phyloP scores from a whole-genome alignment of 2,888 invertebrate species.

The Tricholauxania praeusta region DNA sequence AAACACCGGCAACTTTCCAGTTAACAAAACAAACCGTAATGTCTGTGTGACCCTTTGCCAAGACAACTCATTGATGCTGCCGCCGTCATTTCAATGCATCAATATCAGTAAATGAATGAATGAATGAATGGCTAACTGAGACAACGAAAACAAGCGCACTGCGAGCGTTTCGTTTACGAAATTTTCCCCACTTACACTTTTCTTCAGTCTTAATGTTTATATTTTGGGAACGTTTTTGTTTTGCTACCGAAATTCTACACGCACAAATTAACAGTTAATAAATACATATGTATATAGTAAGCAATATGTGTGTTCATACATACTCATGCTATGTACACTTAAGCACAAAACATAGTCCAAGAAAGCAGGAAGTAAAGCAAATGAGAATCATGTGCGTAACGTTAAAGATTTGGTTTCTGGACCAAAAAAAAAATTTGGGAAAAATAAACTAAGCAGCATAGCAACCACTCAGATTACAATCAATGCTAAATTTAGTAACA shows the following conservation, averaged over 20 bases:
- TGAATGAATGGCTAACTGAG: conserved; percentile 6
- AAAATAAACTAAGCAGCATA: not conserved
- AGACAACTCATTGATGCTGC: conserved; percentile 6
- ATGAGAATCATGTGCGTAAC: conserved; percentile 27
- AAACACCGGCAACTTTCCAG: not conserved
- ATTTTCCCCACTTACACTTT: not conserved
- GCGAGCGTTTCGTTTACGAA: not conserved
- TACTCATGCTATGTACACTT: not conserved
- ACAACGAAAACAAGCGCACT: not conserved
- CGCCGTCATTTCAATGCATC: not conserved
- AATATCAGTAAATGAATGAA: not conserved
- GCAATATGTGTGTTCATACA: not conserved
- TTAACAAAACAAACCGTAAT: too few relatives aligned
- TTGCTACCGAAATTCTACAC: conserved; percentile 45
- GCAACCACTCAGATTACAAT: not conserved
- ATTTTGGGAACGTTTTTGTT: conserved; percentile 33
- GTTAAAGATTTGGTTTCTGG: conserved; percentile 6
- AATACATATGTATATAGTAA: conserved; percentile 1
- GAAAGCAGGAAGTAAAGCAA: conserved; percentile 16
- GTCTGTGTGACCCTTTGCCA: not conserved
- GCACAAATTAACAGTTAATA: conserved; percentile 25
- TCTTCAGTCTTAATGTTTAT: not conserved
- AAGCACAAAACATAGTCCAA: too few relatives aligned
- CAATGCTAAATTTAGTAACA: conserved; percentile 24
- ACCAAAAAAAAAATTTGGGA: not conserved